Evolutionary conservation across 2,113 vertebrate species (phyloP), one percentile per base, ranked within the genome.

Genomic region (Epinephelus moara): DNA sequence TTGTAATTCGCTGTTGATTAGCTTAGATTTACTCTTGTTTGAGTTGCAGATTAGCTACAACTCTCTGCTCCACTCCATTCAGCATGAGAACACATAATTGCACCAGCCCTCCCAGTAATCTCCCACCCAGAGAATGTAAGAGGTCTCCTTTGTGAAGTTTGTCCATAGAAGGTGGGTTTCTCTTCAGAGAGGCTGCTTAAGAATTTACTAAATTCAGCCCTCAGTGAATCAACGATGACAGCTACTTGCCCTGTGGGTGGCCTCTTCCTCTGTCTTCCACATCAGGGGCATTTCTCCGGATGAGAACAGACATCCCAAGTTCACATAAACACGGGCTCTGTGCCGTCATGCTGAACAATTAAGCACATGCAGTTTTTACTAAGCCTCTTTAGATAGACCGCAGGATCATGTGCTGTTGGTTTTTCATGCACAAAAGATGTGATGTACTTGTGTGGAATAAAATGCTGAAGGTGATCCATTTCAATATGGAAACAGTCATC

Each of bases 1-100:
- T 92, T 92, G 91, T 93, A 82, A 94, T 92, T 91, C 79, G 15
- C 85, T 50, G 84, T 92, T 94, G 91, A 94, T 92, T 81, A 91
- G 40, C 86, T 85, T 37, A 85, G 88, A 89, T 94, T 92, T 87
- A 91, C 86, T 88, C 86, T 85, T 91, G 93, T 94, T 94, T 92
- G 84, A 94, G 89, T 93, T 93, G 93, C 84, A 92, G 92, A 93
- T 93, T 87, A 93, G 91, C 88, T 88, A 79, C 85, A 91, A 91
- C 79, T 90, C 82, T 85, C 59, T 66, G 85, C 90, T 90, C 56
- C 62, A 75, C 84, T 86, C 84, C 84, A 84, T 94, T 88, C 91
- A 93, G 85, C 62, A 80, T 82, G 84, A 91, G 90, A 79, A 91
- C 68, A 75, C 88, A 90, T 94, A 91, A 93, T 95, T 92, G 90